These are phyloP conservation scores for Sparus aurata DNA, from an alignment of 2,797 vertebrate species.

Conservation along the genomic window DNA sequence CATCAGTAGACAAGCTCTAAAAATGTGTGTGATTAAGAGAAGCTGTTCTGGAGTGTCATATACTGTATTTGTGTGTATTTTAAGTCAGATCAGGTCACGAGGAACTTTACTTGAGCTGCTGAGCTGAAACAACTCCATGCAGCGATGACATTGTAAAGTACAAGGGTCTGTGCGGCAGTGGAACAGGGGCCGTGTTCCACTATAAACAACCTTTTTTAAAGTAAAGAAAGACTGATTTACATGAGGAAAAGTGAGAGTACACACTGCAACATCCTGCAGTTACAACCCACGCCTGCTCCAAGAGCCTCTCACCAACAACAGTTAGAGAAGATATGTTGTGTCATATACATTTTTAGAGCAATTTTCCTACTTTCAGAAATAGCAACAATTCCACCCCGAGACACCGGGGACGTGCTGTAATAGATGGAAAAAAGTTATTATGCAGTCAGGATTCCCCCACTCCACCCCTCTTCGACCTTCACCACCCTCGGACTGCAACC, in stretches of 20 bases:
- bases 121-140: slow-evolving; percentile 36
- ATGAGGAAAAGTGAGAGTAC: slow-evolving; percentile 52
- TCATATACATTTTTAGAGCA: slow-evolving; percentile 67
- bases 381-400: slow-evolving; percentile 68
- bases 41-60: neutral
- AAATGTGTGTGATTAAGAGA: neutral
- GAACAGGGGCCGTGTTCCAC: slow-evolving; percentile 57
- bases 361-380: slow-evolving; percentile 76
- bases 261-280: slow-evolving; percentile 41
- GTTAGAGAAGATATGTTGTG: slow-evolving; percentile 45
- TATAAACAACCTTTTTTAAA: slow-evolving; percentile 59
- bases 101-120: slow-evolving; percentile 7
- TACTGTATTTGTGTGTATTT: slow-evolving; percentile 12
- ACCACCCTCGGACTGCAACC: slow-evolving; percentile 38
- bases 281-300: slow-evolving; percentile 39
- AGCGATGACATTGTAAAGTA: slow-evolving; percentile 31
- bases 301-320: slow-evolving; percentile 35
- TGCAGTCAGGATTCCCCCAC: slow-evolving; percentile 71
- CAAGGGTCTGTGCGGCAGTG: slow-evolving; percentile 36
- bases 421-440: slow-evolving; percentile 72
- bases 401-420: slow-evolving; percentile 61
- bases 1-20: neutral
- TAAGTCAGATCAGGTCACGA: slow-evolving; percentile 26
- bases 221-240: slow-evolving; percentile 57
- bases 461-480: slow-evolving; percentile 55